These are phyloP conservation scores for Staurois parvus DNA, from an alignment of 2,797 vertebrate species.

Conservation along the genomic window DNA sequence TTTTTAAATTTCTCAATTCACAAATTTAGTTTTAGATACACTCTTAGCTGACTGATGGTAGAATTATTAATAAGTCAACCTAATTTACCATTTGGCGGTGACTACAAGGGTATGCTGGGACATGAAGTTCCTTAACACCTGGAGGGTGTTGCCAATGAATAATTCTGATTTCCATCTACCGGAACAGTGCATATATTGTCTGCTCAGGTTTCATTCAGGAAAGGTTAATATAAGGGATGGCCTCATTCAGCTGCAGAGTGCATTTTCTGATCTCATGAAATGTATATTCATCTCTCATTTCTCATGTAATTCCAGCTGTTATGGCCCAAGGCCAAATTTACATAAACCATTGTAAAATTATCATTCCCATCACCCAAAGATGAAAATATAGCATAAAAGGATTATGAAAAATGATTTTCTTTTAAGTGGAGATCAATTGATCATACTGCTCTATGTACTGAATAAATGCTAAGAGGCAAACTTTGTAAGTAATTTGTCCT, in stretches of 20 bases:
- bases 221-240: slow-evolving; percentile 44
- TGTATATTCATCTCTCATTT: slow-evolving; percentile 46
- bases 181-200: not conserved
- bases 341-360: slow-evolving; percentile 52
- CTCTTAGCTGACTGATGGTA: too few species aligned
- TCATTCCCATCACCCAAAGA: slow-evolving; percentile 33
- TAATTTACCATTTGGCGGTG: too few species aligned
- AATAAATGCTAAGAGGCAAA: slow-evolving; percentile 21
- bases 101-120: too few species aligned
- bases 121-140: not conserved
- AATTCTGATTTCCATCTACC: not conserved
- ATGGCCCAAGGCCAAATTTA: slow-evolving; percentile 43
- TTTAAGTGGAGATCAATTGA: slow-evolving; percentile 49
- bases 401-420: slow-evolving; percentile 41
- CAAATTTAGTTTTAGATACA: too few species aligned
- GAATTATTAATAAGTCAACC: too few species aligned
- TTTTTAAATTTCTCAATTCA: too few species aligned
- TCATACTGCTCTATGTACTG: not conserved
- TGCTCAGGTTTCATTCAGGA: slow-evolving; percentile 15
- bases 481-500: slow-evolving; percentile 30
- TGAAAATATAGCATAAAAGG: slow-evolving; percentile 44
- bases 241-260: slow-evolving; percentile 31
- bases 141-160: not conserved
- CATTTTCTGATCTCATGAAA: slow-evolving; percentile 25
- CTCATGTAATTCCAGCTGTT: slow-evolving; percentile 34